Evolutionary conservation across 2,113 vertebrate genomes (phyloP).

Genomic region (Cranoglanis bouderius): DNA sequence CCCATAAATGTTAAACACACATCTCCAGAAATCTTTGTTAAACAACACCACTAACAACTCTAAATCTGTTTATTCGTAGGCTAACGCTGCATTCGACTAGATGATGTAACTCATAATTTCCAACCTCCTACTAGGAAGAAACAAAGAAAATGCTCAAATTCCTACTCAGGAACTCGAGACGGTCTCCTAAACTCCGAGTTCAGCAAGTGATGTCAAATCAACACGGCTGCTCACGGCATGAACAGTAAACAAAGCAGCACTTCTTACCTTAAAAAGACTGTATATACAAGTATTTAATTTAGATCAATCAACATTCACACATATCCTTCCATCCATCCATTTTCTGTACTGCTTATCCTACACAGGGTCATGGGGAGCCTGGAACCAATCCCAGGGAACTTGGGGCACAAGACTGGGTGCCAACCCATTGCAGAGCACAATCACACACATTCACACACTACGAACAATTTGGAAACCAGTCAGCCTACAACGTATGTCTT

Average conservation of each 20-base stretch:
- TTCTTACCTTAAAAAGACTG: not conserved
- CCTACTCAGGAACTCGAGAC: not conserved
- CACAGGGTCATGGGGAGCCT: too few relatives aligned
- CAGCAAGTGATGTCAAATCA: not conserved
- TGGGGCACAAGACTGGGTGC: too few relatives aligned
- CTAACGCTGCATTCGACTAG: not conserved
- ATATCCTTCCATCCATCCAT: not conserved
- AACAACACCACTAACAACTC: not conserved
- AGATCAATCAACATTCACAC: not conserved
- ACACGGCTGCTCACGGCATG: not conserved
- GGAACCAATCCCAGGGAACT: too few relatives aligned
- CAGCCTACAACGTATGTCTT: too few relatives aligned
- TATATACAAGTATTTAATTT: not conserved
- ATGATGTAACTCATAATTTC: not conserved
- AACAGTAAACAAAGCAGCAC: not conserved
- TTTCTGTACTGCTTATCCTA: too few relatives aligned
- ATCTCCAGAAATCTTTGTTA: not conserved
- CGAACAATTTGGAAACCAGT: too few relatives aligned
- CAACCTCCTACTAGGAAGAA: not conserved
- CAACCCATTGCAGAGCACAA: too few relatives aligned
- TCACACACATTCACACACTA: too few relatives aligned
- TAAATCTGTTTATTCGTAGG: not conserved
- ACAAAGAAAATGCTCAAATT: not conserved
- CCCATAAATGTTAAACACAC: not conserved
- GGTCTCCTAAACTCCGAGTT: not conserved